Evolutionary conservation across 2,888 invertebrate genomes (phyloP), one percentile per base, ranked within the genome.

Genomic region (Crioceris asparagi): DNA sequence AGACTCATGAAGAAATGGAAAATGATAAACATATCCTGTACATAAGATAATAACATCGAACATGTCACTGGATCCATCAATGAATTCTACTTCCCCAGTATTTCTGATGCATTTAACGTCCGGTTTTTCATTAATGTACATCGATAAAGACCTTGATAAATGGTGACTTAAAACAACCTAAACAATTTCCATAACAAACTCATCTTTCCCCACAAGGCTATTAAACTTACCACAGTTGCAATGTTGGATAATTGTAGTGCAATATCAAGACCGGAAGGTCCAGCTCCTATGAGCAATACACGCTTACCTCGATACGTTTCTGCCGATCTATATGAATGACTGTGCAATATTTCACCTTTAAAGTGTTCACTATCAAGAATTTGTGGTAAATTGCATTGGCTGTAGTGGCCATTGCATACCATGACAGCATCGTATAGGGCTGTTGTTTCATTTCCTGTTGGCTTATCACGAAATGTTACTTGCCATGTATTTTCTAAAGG

Each of bases 391-490:
- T 74, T 70, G 0, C 88, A 85, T 1, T 78, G 77, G 39, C 79
- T 78, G 60, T 85, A 88, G 58, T 88, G 87, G 0, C 88, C 90
- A 58, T 83, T 86, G 58, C 87, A 87, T 4, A 90, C 72, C 52
- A 88, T 72, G 17, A 90, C 71, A 35, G 77, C 77, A 57, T 88
- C 83, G 57, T 80, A 87, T 32, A 69, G 69, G 44, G 70, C 67
- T 8, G 67, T 70, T 29, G 64, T 62, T 5, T 65, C 62, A 4
- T 52, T 51, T n/a, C 71, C 69, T 4, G 64, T 70, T 36, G 52
- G 61, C 29, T 77, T 51, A 59, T 77, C 67, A 54, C 68, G 66
- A 51, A 65, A 68, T 14, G 69, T 71, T 32, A 83, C 67, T 36
- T 71, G 69, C 82, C 83, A 84, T 32, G 69, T 61, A 10, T 46